Evolutionary conservation across 2,888 invertebrate species (phyloP).

Genomic region (Drosophila histrio): DNA sequence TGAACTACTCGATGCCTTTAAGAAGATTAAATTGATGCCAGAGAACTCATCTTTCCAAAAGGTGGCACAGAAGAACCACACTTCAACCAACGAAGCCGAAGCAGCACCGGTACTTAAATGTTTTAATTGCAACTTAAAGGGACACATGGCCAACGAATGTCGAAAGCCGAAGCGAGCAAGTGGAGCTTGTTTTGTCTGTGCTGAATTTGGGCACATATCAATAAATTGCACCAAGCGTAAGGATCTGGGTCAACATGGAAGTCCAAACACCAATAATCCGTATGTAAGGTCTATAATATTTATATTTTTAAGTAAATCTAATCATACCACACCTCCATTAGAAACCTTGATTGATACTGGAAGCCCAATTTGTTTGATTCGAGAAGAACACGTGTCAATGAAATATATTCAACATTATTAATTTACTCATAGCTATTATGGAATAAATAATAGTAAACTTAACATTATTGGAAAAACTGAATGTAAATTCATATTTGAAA

Average conservation of each 20-base stretch:
- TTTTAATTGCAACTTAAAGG: neutral
- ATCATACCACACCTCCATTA: neutral
- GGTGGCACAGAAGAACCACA: neutral
- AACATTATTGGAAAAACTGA: neutral
- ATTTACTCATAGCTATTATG: neutral
- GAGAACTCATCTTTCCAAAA: neutral
- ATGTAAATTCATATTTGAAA: neutral
- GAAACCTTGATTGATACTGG: neutral
- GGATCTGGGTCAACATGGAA: too few species aligned
- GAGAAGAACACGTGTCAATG: neutral
- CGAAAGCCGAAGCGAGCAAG: neutral
- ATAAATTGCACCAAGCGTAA: too few species aligned
- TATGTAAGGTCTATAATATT: neutral
- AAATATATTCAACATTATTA: neutral
- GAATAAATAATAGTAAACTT: too few species aligned
- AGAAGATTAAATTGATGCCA: too few species aligned
- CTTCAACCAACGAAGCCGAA: neutral
- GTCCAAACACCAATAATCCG: neutral
- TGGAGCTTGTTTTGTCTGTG: neutral
- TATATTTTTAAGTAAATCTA: neutral
- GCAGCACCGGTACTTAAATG: neutral
- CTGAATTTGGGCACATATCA: neutral
- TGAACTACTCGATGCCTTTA: too few species aligned
- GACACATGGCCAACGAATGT: neutral
- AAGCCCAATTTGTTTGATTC: neutral